phyloP scores from a whole-genome alignment of 2,888 invertebrate species.

The Amiota minor region DNA sequence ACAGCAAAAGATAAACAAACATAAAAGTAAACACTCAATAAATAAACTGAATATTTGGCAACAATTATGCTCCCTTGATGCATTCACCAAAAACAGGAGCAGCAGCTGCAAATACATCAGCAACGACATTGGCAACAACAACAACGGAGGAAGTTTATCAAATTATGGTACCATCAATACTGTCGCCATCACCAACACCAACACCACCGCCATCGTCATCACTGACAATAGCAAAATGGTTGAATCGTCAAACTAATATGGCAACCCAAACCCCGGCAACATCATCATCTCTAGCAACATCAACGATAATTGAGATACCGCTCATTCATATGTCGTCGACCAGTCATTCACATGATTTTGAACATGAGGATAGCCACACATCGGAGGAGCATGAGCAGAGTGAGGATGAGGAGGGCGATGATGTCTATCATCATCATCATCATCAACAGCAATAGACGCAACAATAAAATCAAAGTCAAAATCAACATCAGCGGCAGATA shows the following conservation, averaged over 20 bases:
- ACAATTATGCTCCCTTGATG: conserved; percentile 29
- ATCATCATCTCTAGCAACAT: conserved; percentile 39
- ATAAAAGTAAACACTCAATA: conserved; percentile 28
- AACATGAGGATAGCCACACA: conserved; percentile 3
- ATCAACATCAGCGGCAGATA: conserved; percentile 42
- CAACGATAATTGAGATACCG: conserved; percentile 31
- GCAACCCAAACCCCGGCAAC: conserved; percentile 51
- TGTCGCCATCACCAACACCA: conserved; percentile 30
- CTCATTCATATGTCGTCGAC: background rate
- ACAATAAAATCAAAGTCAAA: conserved; percentile 31
- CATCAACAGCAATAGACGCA: conserved; percentile 26
- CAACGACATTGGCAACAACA: conserved; percentile 37
- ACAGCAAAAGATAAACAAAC: background rate
- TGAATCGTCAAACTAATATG: conserved; percentile 57
- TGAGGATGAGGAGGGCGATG: no score
- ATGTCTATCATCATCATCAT: conserved; percentile 33
- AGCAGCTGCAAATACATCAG: conserved; percentile 41
- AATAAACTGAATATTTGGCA: conserved; percentile 45
- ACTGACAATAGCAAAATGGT: conserved; percentile 58
- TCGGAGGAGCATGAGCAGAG: background rate
- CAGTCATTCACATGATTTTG: background rate
- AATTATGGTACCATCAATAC: conserved; percentile 31
- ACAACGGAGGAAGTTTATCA: background rate
- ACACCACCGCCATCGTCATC: conserved; percentile 40
- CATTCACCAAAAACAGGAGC: conserved; percentile 43